A percentile compares a stretch with the other conserved stretches of the same genome.
phyloP scores from a whole-genome alignment of 2,797 vertebrate species.

The Crenuchus spilurus region DNA sequence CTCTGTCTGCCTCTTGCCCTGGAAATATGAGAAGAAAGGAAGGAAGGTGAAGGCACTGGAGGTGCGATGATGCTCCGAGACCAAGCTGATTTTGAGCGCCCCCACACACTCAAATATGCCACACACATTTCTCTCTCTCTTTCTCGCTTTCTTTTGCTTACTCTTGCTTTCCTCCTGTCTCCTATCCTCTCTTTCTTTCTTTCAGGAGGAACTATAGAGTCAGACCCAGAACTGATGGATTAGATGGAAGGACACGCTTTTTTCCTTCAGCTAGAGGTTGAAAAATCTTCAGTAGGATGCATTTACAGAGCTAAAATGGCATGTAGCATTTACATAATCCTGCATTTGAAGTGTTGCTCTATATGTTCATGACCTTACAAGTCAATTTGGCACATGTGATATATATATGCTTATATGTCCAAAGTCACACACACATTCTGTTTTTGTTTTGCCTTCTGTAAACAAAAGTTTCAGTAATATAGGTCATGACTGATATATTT shows the following conservation, averaged over 20 bases:
- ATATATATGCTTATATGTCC: too few relatives aligned
- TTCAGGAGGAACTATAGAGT: constrained; percentile 13
- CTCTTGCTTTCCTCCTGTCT: not conserved
- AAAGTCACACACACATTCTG: not conserved
- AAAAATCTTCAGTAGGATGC: not conserved
- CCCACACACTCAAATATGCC: not conserved
- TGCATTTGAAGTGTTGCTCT: constrained; percentile 38
- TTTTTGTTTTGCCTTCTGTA: not conserved
- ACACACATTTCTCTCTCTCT: not conserved
- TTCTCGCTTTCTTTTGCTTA: not conserved
- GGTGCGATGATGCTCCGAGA: constrained; percentile 7
- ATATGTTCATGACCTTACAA: not conserved
- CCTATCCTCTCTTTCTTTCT: not conserved
- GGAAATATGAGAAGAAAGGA: not conserved
- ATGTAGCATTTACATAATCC: constrained; percentile 11
- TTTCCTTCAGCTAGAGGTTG: constrained; percentile 7
- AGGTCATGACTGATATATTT: too few relatives aligned
- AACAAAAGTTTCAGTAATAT: too few relatives aligned
- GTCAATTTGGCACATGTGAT: not conserved
- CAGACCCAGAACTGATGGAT: constrained; percentile 32
- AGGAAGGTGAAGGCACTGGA: not conserved
- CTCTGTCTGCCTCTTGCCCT: not conserved
- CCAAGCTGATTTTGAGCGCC: constrained; percentile 23
- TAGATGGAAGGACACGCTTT: constrained; percentile 21
- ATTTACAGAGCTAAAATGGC: not conserved